These are phyloP conservation scores for Panulirus ornatus DNA, from an alignment of 1,140 invertebrate genomes.

Conservation along the genomic window DNA sequence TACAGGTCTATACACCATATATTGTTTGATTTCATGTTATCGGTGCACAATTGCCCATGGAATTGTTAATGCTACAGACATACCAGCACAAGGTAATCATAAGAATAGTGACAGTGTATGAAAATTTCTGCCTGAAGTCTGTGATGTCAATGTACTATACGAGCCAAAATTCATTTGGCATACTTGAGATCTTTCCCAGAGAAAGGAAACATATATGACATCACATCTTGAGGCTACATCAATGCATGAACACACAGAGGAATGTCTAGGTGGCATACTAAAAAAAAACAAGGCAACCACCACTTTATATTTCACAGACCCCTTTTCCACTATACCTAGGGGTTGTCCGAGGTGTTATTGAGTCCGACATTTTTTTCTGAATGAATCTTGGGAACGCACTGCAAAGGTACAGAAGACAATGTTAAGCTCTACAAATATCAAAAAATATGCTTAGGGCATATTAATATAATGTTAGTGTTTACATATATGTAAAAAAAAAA, in stretches of 20 bases:
- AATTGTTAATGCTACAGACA: not conserved
- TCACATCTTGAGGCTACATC: constrained; percentile 6
- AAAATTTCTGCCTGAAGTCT: not conserved
- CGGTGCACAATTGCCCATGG: not conserved
- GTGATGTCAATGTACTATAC: not conserved
- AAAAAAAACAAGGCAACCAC: not conserved
- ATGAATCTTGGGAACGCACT: constrained; percentile 74
- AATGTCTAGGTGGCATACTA: not conserved
- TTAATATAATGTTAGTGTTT: not conserved
- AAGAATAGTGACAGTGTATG: not conserved
- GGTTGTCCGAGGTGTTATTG: constrained; percentile 60
- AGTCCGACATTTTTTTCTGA: constrained; percentile 74
- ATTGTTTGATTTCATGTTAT: not conserved
- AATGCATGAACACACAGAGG: constrained; percentile 5
- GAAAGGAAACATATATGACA: not conserved
- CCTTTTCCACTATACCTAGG: constrained; percentile 67
- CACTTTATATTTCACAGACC: not conserved
- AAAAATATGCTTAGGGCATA: constrained; percentile 5
- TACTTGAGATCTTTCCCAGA: not conserved
- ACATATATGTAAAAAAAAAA: constrained; percentile 1
- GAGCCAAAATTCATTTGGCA: not conserved
- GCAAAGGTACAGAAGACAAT: constrained; percentile 57
- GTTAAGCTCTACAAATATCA: constrained; percentile 41
- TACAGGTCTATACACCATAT: not conserved
- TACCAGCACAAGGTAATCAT: constrained; percentile 1